phyloP scores from a whole-genome alignment of 2,797 vertebrate species.

The Discoglossus pictus region DNA sequence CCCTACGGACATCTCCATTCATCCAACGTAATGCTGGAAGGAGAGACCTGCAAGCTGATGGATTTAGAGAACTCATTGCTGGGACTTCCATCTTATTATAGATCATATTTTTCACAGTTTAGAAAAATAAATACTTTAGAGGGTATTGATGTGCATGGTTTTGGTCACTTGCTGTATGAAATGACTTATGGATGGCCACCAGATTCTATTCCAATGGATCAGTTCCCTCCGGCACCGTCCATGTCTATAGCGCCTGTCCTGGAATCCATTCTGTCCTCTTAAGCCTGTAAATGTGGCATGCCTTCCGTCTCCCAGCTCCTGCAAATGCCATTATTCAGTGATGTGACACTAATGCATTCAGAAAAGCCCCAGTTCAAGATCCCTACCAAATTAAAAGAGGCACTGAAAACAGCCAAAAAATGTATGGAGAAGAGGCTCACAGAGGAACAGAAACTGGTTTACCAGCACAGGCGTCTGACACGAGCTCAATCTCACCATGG shows the following conservation, averaged over 20 bases:
- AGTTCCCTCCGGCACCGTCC: constrained; percentile 79
- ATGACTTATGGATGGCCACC: constrained; percentile 91
- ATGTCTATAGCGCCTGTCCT: constrained; percentile 87
- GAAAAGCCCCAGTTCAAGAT: constrained; percentile 96
- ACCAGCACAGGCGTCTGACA: constrained; percentile 90
- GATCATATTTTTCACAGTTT: constrained; percentile 83
- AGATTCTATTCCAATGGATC: constrained; percentile 82
- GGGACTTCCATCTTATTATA: constrained; percentile 87
- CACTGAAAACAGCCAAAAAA: constrained; percentile 87
- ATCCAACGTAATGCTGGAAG: constrained; percentile 87
- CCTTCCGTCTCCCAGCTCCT: constrained; percentile 85
- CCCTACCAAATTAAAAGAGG: constrained; percentile 90
- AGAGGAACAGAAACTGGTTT: constrained; percentile 93
- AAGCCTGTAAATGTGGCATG: constrained; percentile 91
- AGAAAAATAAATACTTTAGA: constrained; percentile 93
- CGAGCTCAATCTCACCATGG: constrained; percentile 93
- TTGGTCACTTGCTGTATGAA: constrained; percentile 93
- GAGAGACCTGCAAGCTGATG: constrained; percentile 83
- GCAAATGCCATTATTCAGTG: constrained; percentile 91
- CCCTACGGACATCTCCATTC: constrained; percentile 92
- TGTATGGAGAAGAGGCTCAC: constrained; percentile 85
- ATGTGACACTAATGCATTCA: constrained; percentile 81
- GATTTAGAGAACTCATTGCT: constrained; percentile 91
- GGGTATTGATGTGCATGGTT: constrained; percentile 88
- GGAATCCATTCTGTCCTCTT: constrained; percentile 91